Base-by-base conservation (phyloP, 1,140 invertebrate species). In the Procambarus virginalis region DNA sequence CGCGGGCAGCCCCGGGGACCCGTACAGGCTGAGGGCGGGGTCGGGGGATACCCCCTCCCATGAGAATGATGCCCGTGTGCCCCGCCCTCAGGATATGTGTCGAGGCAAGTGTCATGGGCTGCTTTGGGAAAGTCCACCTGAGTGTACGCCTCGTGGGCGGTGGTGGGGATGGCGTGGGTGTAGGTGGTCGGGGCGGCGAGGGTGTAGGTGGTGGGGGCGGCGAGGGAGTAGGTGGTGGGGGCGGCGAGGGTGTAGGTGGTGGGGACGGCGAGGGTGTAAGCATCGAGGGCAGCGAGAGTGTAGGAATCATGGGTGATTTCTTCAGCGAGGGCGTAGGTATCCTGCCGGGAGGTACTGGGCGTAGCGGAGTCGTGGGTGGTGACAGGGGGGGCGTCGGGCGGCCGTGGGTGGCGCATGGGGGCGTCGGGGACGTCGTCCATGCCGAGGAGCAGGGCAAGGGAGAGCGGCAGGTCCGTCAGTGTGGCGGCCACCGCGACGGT, bases 401-500 rank as follows among this genome's bases (percentile, higher is more conserved):
- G 80, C 75, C 64, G 75, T 22, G 64, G 70, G 55, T 68, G 55
- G 70, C 68, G 87, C 87, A 89, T 89, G 49, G 87, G 87, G 73
- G 70, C 80, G 80, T 89, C 87, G 20, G 87, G 80, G 80, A 46
- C 22, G 81, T 89, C 87, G 58, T 89, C 87, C 87, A 89, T 89
- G 81, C 80, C 81, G 64, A 89, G 87, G 46, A 83, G 80, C 55
- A 76, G 48, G 87, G 87, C 81, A 22, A 89, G 70, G 73, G 87
- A 89, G 80, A 89, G 81, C 73, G 87, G 81, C 73, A 89, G 79
- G 87, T 89, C 87, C 49, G 68, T 60, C 64, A 89, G 70, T 49
- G 87, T 75, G 3, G 87, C 81, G 55, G 87, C 87, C 55, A 89
- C 87, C 46, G 80, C 87, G 87, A 89, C 87, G 87, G 87, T 89